A percentile compares a stretch with the other conserved stretches of the same genome.
These are phyloP conservation scores for Echinometra lucunter DNA, from an alignment of 53 echinoderm and acorn worm genomes.

Conservation along the genomic window DNA sequence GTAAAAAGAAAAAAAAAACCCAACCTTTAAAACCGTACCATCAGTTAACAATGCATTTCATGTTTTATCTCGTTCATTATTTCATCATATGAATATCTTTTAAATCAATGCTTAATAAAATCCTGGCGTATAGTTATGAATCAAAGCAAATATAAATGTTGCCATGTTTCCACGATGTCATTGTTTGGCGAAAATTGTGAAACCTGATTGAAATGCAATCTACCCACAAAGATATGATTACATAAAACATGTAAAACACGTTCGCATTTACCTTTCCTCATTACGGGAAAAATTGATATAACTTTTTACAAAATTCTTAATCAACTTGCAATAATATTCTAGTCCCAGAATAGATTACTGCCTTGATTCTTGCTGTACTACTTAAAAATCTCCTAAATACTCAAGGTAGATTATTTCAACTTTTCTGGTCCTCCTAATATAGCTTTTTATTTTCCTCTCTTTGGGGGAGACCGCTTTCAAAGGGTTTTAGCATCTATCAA, in stretches of 20 bases:
- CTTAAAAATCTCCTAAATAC: background rate
- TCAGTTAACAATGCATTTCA: background rate
- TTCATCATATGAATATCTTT: background rate
- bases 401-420: conserved; percentile 2
- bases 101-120: background rate
- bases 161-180: background rate
- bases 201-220: background rate
- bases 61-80: background rate
- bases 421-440: background rate
- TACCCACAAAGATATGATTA: background rate
- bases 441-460: background rate
- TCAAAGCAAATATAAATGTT: background rate
- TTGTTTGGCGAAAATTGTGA: background rate
- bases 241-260: background rate
- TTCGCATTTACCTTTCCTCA: background rate
- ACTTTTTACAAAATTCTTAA: background rate
- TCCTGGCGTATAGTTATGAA: background rate
- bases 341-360: background rate
- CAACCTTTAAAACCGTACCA: background rate
- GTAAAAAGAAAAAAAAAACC: no score
- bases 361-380: background rate
- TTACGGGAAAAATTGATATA: background rate
- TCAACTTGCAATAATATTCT: background rate
- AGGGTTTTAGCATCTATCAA: conserved; percentile 47
- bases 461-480: conserved; percentile 10